These are phyloP conservation scores for Porphyrio hochstetteri DNA, from an alignment of 2,113 vertebrate genomes.

Conservation along the genomic window DNA sequence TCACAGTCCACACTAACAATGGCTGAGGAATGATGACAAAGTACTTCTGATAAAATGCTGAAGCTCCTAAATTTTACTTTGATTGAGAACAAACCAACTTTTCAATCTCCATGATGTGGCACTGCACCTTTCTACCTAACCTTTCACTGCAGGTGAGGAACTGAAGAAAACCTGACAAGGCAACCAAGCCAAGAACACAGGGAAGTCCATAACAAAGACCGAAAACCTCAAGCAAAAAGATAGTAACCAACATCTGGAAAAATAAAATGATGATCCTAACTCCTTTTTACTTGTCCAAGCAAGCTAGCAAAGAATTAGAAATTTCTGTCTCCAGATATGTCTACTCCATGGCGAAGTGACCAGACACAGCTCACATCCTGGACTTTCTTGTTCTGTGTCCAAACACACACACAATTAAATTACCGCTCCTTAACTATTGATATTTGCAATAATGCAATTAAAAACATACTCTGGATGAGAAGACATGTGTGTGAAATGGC, in stretches of 20 bases:
- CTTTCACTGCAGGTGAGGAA: background rate
- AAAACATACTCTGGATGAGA: background rate
- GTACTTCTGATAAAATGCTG: background rate
- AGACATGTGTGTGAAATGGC: background rate
- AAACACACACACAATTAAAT: background rate
- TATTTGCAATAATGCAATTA: background rate
- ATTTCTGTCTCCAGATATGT: background rate
- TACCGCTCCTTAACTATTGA: background rate
- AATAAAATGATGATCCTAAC: accelerated
- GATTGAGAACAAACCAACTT: background rate
- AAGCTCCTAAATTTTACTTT: background rate
- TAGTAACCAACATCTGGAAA: background rate
- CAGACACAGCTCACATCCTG: background rate
- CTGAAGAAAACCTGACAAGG: background rate
- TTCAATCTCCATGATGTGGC: background rate
- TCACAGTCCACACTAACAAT: background rate
- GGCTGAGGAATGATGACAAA: background rate
- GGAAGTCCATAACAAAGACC: background rate
- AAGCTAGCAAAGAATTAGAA: background rate
- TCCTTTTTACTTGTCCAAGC: background rate
- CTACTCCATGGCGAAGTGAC: background rate
- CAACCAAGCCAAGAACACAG: background rate
- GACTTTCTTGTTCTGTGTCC: background rate
- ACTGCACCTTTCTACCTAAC: background rate
- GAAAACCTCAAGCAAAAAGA: accelerated